These are phyloP conservation scores for Stichodactyla mertensii DNA, from an alignment of 64 coral and sea anemone species.

Conservation along the genomic window DNA sequence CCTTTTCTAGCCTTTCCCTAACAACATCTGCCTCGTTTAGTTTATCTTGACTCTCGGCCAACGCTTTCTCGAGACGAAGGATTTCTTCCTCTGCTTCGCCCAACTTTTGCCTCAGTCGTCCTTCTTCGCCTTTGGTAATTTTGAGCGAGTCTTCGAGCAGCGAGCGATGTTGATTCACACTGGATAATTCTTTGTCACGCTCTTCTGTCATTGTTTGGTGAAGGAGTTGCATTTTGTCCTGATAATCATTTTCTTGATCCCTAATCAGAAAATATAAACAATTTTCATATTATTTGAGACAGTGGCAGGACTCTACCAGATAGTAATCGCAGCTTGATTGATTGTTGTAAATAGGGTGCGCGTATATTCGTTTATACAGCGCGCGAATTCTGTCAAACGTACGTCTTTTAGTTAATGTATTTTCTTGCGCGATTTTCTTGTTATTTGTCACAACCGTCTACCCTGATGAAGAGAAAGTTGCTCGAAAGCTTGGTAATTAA, in stretches of 20 bases:
- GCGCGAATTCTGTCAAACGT: no score
- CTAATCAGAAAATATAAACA: slow-evolving; percentile 26
- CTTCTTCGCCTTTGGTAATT: slow-evolving; percentile 72
- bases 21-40: slow-evolving; percentile 59
- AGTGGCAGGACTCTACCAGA: no score
- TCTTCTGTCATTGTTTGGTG: slow-evolving; percentile 74
- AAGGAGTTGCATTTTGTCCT: slow-evolving; percentile 74
- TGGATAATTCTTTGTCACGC: slow-evolving; percentile 69
- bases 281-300: no score
- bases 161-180: slow-evolving; percentile 63
- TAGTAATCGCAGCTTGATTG: no score
- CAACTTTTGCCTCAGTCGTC: slow-evolving; percentile 59
- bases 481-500: no score
- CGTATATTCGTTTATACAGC: no score
- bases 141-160: slow-evolving; percentile 79
- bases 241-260: slow-evolving; percentile 50
- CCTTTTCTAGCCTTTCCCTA: slow-evolving; percentile 86
- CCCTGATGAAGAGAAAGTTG: no score
- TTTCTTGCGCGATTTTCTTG: no score
- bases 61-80: slow-evolving; percentile 69
- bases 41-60: slow-evolving; percentile 80
- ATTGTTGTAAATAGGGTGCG: no score
- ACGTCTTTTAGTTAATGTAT: no score
- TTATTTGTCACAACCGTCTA: no score
- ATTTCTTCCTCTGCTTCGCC: slow-evolving; percentile 91